phyloP scores from a whole-genome alignment of 1,140 invertebrate genomes.

The Lysiphlebus fabarum region DNA sequence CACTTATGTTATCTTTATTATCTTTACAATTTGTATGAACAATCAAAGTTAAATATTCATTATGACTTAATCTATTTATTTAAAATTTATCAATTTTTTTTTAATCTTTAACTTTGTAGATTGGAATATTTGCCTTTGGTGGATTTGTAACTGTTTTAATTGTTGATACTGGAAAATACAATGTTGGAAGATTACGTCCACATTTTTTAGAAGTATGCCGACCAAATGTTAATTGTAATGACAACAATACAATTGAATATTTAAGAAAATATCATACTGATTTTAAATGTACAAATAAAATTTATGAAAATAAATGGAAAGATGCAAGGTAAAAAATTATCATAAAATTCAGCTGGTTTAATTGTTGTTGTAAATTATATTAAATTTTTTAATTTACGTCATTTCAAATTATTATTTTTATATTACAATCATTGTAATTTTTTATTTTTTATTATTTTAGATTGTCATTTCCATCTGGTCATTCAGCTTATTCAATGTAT shows the following conservation, averaged over 20 bases:
- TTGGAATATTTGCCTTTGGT: constrained; percentile 82
- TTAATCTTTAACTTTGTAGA: constrained; percentile 34
- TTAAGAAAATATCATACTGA: too few relatives aligned
- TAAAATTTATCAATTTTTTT: neutral
- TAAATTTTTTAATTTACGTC: too few relatives aligned
- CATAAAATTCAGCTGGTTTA: too few relatives aligned
- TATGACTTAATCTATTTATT: too few relatives aligned
- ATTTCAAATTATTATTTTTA: too few relatives aligned
- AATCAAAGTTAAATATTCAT: too few relatives aligned
- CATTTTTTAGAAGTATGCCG: constrained; percentile 81
- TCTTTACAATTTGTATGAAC: neutral
- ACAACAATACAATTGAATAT: constrained; percentile 48
- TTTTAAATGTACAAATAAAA: constrained; percentile 25
- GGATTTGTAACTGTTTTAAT: constrained; percentile 76
- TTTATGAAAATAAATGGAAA: too few relatives aligned
- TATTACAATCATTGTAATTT: constrained; percentile 9
- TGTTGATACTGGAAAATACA: constrained; percentile 89
- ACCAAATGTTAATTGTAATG: constrained; percentile 61
- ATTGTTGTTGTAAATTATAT: constrained; percentile 28
- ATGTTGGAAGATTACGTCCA: constrained; percentile 84
- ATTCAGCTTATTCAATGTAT: constrained; percentile 68
- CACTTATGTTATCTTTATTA: neutral
- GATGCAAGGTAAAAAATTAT: too few relatives aligned
- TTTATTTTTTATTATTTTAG: constrained; percentile 46
- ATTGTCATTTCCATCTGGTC: constrained; percentile 79